Evolutionary conservation across 2,113 vertebrate species (phyloP), one percentile per base, ranked within the genome.

Genomic region (Protobothrops mucrosquamatus): DNA sequence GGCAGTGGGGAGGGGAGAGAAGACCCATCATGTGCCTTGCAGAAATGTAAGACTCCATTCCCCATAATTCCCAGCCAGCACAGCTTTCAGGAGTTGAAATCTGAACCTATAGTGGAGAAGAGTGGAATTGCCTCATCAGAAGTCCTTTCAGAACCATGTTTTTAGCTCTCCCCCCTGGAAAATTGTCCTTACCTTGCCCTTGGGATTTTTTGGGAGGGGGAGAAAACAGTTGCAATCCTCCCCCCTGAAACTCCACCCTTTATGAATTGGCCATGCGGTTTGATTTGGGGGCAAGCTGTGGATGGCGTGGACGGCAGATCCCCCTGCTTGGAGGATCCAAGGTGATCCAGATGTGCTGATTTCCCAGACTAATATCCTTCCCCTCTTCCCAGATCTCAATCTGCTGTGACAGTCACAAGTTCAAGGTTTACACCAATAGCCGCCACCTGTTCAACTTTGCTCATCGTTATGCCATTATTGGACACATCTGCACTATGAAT

Each of bases 371-470:
- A 5, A 57, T 9, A 24, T 6, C 8, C 56, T 64, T 14, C 43
- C 18, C 11, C 6, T 29, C 14, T 9, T 6, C 46, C 39, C 88
- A 98, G 98, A 96, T 99, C 93, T 98, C 98, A 3, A 96, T 98
- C 43, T 98, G 98, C 90, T 98, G 98, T 8, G 98, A 98, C 0
- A 93, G 92, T 55, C 95, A 97, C 54, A 97, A 95, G 20, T 98
- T 98, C 95, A 98, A 98, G 94, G 96, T 99, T 43, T 98, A 95
- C 8, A 97, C 96, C 91, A 98, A 99, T 0, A 98, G 98, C 20
- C 97, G 98, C 91, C 98, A 98, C 39, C 20, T 98, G 96, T 98
- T 98, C 0, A 96, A 98, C 96, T 98, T 95, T 93, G 8, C 0
- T 51, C 98, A 98, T 94, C 98, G 98, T 24, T 8, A 96, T 14